phyloP scores from a whole-genome alignment of 2,888 invertebrate genomes.

The Carabus problematicus region DNA sequence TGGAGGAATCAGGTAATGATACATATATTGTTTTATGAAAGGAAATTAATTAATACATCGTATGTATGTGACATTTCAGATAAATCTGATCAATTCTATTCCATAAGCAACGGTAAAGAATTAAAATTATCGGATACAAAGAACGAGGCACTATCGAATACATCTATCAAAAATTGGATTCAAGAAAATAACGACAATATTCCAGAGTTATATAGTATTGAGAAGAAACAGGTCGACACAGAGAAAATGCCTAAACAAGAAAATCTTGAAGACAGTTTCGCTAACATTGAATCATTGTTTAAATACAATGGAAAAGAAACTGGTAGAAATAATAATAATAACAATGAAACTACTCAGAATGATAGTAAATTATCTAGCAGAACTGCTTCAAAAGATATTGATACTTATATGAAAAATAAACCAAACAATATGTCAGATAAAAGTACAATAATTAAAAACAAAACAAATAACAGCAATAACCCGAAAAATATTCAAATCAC shows the following conservation, averaged over 20 bases:
- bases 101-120: conserved; percentile 30
- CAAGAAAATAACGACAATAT: conserved; percentile 44
- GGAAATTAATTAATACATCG: not conserved
- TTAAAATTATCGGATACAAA: conserved; percentile 8
- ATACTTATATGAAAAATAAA: conserved; percentile 1
- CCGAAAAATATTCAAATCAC: conserved; percentile 35
- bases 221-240: conserved; percentile 44
- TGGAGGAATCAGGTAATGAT: conserved; percentile 26
- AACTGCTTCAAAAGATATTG: conserved; percentile 20
- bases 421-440: conserved; percentile 18
- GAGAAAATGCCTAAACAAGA: conserved; percentile 44
- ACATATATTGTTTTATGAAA: not conserved
- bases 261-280: conserved; percentile 44
- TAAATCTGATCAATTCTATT: conserved; percentile 18
- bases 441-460: conserved; percentile 35
- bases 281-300: conserved; percentile 42
- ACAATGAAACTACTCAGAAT: conserved; percentile 1
- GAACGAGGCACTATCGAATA: conserved; percentile 5
- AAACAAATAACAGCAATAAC: conserved; percentile 30
- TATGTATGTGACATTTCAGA: not conserved
- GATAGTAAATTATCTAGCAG: not conserved
- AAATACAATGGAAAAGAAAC: conserved; percentile 26
- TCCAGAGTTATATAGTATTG: conserved; percentile 35
- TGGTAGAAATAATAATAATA: conserved; percentile 1
- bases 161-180: conserved; percentile 47